phyloP scores from a whole-genome alignment of 2,888 invertebrate genomes.

The Pollenia griseotomentosa region DNA sequence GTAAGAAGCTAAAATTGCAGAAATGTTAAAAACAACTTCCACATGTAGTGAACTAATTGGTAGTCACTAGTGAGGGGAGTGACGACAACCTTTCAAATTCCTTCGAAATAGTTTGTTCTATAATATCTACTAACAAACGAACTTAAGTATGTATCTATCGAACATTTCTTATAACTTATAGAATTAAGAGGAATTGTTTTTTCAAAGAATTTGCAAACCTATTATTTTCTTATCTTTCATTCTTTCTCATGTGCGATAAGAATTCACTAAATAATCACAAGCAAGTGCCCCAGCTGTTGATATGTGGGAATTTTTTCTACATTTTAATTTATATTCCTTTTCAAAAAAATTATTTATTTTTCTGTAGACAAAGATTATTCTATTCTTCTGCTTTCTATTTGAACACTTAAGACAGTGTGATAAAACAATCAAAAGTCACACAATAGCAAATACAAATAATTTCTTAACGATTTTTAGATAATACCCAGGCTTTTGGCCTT shows the following conservation, averaged over 20 bases:
- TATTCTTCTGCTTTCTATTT: background rate
- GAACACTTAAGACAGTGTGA: conserved; percentile 22
- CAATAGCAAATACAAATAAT: background rate
- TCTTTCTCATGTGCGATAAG: conserved; percentile 10
- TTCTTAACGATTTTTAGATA: conserved; percentile 18
- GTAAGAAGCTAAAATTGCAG: too few relatives aligned
- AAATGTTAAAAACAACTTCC: too few relatives aligned
- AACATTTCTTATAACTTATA: background rate
- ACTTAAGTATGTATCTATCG: background rate
- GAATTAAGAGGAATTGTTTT: background rate
- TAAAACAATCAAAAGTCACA: conserved; percentile 35
- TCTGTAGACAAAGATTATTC: conserved; percentile 1
- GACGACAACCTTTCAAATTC: too few relatives aligned
- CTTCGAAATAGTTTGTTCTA: too few relatives aligned
- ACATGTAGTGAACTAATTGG: too few relatives aligned
- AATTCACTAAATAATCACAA: conserved; percentile 5
- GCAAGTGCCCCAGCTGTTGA: background rate
- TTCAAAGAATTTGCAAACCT: background rate
- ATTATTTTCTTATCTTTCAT: conserved; percentile 3
- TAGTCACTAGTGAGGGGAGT: too few relatives aligned
- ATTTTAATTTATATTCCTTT: background rate
- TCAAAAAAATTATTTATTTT: background rate
- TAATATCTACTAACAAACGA: too few relatives aligned
- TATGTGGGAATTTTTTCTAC: background rate
- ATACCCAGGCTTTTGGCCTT: background rate